Evolutionary conservation across 2,888 invertebrate genomes (phyloP).

Genomic region (Ceratothoa steindachneri): DNA sequence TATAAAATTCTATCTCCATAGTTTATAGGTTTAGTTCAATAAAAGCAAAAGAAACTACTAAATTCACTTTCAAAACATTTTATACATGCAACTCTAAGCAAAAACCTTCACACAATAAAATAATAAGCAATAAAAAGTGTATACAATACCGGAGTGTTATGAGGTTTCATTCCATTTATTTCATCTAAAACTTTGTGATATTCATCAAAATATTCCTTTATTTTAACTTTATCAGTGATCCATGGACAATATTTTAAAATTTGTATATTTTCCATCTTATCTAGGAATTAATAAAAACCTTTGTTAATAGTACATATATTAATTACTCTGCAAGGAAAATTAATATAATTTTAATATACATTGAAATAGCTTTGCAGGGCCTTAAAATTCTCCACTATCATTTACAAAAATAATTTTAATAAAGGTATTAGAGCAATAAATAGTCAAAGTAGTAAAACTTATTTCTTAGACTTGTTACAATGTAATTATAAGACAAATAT

Average conservation of each 20-base stretch:
- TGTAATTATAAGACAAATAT: no score
- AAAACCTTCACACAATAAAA: background rate
- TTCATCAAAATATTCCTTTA: background rate
- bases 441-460: background rate
- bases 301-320: no score
- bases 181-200: background rate
- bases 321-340: no score
- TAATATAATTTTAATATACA: no score
- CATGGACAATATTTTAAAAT: background rate
- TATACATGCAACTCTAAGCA: background rate
- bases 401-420: no score
- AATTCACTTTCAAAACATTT: background rate
- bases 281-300: background rate
- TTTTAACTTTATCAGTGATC: background rate
- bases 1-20: no score
- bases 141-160: background rate
- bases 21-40: no score
- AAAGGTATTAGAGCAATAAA: background rate
- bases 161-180: background rate
- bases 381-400: no score
- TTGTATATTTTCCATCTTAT: background rate
- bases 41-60: no score
- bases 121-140: background rate
- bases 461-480: no score
- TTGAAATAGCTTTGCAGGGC: no score